phyloP scores from a whole-genome alignment of 2,113 vertebrate species.

The Python bivittatus region DNA sequence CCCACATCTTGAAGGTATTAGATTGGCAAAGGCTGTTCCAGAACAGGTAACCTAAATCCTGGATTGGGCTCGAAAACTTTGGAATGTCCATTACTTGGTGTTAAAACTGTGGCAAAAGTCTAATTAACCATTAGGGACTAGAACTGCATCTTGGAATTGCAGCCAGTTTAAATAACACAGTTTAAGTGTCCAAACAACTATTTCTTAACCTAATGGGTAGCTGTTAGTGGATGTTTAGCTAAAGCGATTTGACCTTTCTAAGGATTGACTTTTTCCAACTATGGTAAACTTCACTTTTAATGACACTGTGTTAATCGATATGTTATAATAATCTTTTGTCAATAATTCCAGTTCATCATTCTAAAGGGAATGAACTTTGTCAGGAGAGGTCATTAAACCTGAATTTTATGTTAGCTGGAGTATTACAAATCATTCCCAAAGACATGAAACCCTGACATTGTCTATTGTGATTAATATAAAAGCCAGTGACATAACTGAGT shows the following conservation, averaged over 20 bases:
- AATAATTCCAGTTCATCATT: constrained; percentile 22
- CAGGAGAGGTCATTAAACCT: constrained; percentile 42
- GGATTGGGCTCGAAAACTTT: neutral
- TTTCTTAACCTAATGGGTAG: neutral
- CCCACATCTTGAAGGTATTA: too few relatives aligned
- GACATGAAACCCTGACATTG: constrained; percentile 34
- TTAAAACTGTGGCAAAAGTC: neutral
- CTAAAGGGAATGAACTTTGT: constrained; percentile 23
- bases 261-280: neutral
- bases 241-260: neutral
- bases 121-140: neutral
- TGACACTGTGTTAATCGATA: constrained; percentile 31
- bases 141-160: neutral
- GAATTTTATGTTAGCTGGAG: constrained; percentile 22
- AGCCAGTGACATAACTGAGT: neutral
- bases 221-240: neutral
- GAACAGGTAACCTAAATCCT: neutral
- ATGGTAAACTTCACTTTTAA: constrained; percentile 26
- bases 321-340: constrained; percentile 33
- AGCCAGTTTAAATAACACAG: neutral
- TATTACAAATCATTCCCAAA: neutral
- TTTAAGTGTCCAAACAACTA: neutral
- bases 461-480: constrained; percentile 26
- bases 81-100: neutral
- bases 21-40: too few relatives aligned